phyloP scores from a whole-genome alignment of 2,797 vertebrate genomes.

The Oreochromis mossambicus region DNA sequence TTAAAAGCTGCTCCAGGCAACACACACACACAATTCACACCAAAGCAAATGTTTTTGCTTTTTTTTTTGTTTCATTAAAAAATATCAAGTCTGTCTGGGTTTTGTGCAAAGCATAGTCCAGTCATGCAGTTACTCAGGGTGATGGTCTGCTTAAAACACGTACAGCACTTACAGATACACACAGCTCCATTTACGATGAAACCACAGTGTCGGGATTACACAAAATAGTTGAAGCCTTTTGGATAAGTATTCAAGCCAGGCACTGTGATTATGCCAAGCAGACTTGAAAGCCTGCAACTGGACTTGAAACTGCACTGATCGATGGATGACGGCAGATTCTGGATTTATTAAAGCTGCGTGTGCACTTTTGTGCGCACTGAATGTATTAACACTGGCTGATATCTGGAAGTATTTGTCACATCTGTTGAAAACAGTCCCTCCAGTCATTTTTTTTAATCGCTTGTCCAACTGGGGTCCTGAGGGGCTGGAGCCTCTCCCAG shows the following conservation, averaged over 20 bases:
- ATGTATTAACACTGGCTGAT: neutral
- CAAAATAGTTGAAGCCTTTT: neutral
- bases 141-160: neutral
- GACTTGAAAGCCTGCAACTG: neutral
- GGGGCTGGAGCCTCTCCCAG: neutral
- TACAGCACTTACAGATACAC: neutral
- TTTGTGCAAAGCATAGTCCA: neutral
- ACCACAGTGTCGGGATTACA: neutral
- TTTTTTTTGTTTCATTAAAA: neutral
- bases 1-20: neutral
- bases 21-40: neutral
- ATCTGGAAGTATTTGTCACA: conserved; percentile 19
- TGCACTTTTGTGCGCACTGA: neutral
- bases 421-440: neutral
- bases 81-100: neutral
- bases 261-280: neutral
- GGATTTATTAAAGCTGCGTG: neutral
- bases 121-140: neutral
- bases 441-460: neutral
- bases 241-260: neutral
- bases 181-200: neutral
- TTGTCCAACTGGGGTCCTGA: neutral
- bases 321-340: neutral
- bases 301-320: neutral
- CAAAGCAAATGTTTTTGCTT: neutral